Conservation (phyloP, 37 sponge, comb jelly and placozoan genomes). For the Lycopodina hypogea region DNA sequence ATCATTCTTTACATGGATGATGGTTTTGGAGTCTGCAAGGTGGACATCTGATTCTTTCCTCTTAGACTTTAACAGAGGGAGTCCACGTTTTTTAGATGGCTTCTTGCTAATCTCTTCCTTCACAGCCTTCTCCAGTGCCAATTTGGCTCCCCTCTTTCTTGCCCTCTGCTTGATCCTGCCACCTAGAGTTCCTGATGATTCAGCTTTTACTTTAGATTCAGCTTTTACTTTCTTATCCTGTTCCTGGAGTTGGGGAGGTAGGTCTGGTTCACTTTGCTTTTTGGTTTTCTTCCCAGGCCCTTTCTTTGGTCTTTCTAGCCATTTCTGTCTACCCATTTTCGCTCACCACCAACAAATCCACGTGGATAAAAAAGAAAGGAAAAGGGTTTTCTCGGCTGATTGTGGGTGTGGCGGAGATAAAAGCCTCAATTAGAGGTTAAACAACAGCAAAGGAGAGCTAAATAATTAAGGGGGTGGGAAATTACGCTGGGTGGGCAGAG, state of each 20-base stretch:
- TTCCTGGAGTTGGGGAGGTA: slow-evolving; percentile 7
- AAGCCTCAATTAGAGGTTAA: too few relatives aligned
- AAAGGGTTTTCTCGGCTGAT: too few relatives aligned
- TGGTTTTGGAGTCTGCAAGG: neutral
- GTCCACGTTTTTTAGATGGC: slow-evolving; percentile 11
- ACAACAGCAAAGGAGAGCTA: too few relatives aligned
- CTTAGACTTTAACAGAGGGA: slow-evolving; percentile 21
- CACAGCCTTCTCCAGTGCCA: slow-evolving; percentile 16
- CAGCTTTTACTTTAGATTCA: too few relatives aligned
- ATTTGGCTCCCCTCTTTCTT: slow-evolving; percentile 20
- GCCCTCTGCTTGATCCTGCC: slow-evolving; percentile 31
- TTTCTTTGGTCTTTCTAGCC: slow-evolving; percentile 33
- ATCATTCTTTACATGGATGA: neutral
- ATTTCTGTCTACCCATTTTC: slow-evolving; percentile 8
- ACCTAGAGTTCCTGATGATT: slow-evolving; percentile 2
- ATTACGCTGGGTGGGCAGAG: too few relatives aligned
- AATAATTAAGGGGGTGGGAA: too few relatives aligned
- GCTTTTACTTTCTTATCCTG: neutral
- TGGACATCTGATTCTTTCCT: slow-evolving; percentile 15
- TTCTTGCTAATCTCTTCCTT: neutral
- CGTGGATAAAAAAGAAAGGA: too few relatives aligned
- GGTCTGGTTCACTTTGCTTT: slow-evolving; percentile 62
- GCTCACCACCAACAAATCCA: too few relatives aligned
- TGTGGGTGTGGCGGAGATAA: too few relatives aligned
- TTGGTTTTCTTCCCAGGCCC: slow-evolving; percentile 65